Evolutionary conservation across 2,888 invertebrate species (phyloP), one percentile per base, ranked within the genome.

Genomic region (Entomobrya proxima): DNA sequence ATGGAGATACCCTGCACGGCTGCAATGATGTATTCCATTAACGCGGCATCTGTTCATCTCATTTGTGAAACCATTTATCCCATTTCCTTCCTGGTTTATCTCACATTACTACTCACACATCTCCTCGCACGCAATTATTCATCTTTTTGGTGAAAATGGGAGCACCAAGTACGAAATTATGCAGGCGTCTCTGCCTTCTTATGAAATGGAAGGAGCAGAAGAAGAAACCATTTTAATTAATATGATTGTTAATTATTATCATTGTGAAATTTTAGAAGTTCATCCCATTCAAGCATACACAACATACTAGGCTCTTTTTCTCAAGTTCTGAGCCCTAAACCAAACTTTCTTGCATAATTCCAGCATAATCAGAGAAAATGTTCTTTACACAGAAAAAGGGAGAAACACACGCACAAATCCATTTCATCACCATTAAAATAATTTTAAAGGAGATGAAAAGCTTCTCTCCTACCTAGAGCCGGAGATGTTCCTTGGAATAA

Each of bases 191-290:
- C 27, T 21, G 7, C 55, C 55, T 27, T 27, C 6, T 18, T 35
- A 21, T 30, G 40, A 27, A 27, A 30, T 35, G 35, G 7, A 27
- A 32, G 50, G 13, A 50, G n/a, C n/a, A n/a, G n/a, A n/a, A 24
- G 55, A 75, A 44, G 35, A 47, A 79, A 15, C 52, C 30, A 67
- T 50, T 79, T 50, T 79, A 79, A 79, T 79, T 79, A 79, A 79
- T 79, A 79, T 52, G 69, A 79, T 79, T 79, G 79, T 69, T 69
- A 78, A 67, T 78, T 64, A 69, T 47, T 40, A 64, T 50, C 55
- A 72, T 50, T 72, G 47, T 72, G 55, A 75, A 75, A 74, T 47
- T 50, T 32, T 18, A 50, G 32, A 69, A 52, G 30, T 47, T 44
- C 47, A 75, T 55, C 75, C 75, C 75, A 13, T 13, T 6, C 35